Percentiles rank a stretch among this genome's conserved stretches.
Conservation (phyloP, 1,140 invertebrate genomes). For the Leguminivora glycinivorella region DNA sequence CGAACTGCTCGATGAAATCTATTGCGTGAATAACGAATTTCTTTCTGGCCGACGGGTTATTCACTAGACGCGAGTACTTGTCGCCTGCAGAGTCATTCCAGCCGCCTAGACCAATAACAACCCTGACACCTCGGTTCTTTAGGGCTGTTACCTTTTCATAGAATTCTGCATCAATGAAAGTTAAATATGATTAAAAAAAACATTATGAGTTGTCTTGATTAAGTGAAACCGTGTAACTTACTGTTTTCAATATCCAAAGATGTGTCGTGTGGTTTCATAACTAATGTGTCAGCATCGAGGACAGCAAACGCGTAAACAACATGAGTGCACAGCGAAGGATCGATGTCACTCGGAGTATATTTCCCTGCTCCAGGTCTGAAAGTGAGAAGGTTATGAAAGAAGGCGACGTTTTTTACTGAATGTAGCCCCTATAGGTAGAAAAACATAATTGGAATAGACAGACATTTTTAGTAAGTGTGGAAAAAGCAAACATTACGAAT, state of each 20-base stretch:
- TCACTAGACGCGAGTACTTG: constrained; percentile 91
- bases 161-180: constrained; percentile 89
- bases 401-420: no score
- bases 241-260: constrained; percentile 94
- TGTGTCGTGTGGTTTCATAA: constrained; percentile 91
- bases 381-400: constrained; percentile 21
- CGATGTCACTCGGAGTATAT: constrained; percentile 90
- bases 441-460: no score
- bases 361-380: constrained; percentile 86
- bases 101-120: constrained; percentile 91
- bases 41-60: constrained; percentile 83
- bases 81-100: constrained; percentile 94
- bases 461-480: no score
- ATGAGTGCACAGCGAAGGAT: constrained; percentile 92
- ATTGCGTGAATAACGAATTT: constrained; percentile 88
- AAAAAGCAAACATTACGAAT: no score
- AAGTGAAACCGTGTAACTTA: constrained; percentile 71
- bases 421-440: no score
- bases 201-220: no score
- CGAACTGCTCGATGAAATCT: constrained; percentile 88
- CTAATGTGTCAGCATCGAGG: constrained; percentile 86
- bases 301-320: constrained; percentile 96
- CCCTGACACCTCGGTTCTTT: constrained; percentile 88
- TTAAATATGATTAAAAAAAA: no score
- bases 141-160: constrained; percentile 89